These are phyloP conservation scores for Onychostoma macrolepis DNA, from an alignment of 2,113 vertebrate species.

Conservation along the genomic window DNA sequence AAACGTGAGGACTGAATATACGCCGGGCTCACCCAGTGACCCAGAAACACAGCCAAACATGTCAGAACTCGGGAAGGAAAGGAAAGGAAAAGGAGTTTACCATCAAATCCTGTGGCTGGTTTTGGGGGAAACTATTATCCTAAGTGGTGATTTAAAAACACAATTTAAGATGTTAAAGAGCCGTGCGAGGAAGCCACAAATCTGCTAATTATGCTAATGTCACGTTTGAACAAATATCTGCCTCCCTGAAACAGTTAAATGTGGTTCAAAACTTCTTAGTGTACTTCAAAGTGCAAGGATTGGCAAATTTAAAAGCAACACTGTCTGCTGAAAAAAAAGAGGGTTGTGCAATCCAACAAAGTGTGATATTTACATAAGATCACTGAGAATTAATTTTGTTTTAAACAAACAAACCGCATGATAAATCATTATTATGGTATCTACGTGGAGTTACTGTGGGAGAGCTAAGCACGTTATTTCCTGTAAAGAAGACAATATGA, in stretches of 20 bases:
- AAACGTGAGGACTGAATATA: conserved; percentile 70
- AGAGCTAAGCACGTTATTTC: neutral
- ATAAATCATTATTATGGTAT: neutral
- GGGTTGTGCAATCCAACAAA: neutral
- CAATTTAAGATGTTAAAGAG: conserved; percentile 69
- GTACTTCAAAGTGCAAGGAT: neutral
- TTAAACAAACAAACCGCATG: neutral
- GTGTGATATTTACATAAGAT: neutral
- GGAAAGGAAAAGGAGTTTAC: conserved; percentile 70
- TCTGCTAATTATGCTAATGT: neutral
- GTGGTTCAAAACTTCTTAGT: neutral
- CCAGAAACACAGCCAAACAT: conserved; percentile 74
- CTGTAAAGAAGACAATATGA: conserved; percentile 21
- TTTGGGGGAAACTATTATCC: conserved; percentile 72
- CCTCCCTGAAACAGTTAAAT: neutral
- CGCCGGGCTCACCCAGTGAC: conserved; percentile 66
- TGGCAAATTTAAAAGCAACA: neutral
- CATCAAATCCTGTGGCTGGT: conserved; percentile 68
- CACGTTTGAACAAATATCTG: neutral
- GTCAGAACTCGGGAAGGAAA: conserved; percentile 68
- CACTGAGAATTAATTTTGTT: neutral
- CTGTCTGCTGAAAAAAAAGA: neutral
- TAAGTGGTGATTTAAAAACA: conserved; percentile 71
- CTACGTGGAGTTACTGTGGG: neutral
- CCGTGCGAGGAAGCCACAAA: conserved; percentile 63